These are phyloP conservation scores for Cacatua alba DNA, from an alignment of 2,113 vertebrate genomes.

Conservation along the genomic window DNA sequence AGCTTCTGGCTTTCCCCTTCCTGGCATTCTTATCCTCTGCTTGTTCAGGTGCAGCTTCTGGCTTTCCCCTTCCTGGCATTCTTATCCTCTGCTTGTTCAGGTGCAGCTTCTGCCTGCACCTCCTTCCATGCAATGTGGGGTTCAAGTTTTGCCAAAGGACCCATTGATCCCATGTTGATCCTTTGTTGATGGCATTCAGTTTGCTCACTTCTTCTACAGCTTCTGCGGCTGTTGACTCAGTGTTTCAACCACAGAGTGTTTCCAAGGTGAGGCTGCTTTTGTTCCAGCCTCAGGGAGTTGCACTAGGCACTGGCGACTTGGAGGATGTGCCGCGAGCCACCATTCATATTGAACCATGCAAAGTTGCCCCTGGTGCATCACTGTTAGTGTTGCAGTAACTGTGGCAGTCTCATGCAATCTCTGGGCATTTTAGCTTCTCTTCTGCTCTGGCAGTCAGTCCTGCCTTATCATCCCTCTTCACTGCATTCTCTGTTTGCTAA, in stretches of 20 bases:
- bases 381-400: neutral
- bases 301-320: neutral
- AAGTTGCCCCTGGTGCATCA: neutral
- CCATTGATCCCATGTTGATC: accelerated
- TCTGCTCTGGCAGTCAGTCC: neutral
- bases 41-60: neutral
- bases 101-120: neutral
- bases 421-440: neutral
- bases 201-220: neutral
- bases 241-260: neutral
- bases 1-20: neutral
- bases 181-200: neutral
- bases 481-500: neutral
- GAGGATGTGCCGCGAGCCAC: neutral
- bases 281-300: neutral
- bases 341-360: neutral
- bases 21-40: neutral
- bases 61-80: neutral
- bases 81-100: neutral
- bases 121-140: neutral
- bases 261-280: neutral
- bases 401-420: neutral
- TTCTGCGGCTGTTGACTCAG: neutral
- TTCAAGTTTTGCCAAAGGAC: neutral
- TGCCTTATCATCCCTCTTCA: neutral